Percentiles rank a stretch among this genome's conserved stretches.
phyloP scores from a whole-genome alignment of 2,888 invertebrate species.

The Eupeodes latifasciatus region DNA sequence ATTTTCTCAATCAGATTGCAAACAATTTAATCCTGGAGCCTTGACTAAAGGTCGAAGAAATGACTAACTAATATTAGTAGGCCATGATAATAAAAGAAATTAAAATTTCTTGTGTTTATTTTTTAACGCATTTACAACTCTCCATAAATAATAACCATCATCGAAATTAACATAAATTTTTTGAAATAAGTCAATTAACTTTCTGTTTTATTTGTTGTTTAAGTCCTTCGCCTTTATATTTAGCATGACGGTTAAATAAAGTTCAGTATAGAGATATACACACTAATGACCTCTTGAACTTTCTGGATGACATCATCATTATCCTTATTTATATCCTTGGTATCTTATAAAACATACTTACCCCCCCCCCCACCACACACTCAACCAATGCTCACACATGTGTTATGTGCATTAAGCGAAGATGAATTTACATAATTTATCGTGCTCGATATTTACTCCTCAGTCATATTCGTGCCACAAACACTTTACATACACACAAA shows the following conservation, averaged over 20 bases:
- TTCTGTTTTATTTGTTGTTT: background rate
- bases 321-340: conserved; percentile 21
- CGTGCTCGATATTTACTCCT: conserved; percentile 61
- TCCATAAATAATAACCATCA: too few relatives aligned
- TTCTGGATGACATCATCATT: conserved; percentile 63
- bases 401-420: conserved; percentile 65
- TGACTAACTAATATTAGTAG: too few relatives aligned
- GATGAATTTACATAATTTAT: conserved; percentile 74
- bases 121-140: too few relatives aligned
- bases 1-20: too few relatives aligned
- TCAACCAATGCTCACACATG: conserved; percentile 34
- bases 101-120: too few relatives aligned
- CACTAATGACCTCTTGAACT: conserved; percentile 66
- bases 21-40: too few relatives aligned
- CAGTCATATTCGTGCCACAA: conserved; percentile 42
- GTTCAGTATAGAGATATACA: background rate
- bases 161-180: too few relatives aligned
- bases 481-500: conserved; percentile 4
- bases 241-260: background rate
- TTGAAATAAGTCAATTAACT: background rate
- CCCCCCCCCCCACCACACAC: background rate
- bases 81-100: too few relatives aligned
- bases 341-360: background rate
- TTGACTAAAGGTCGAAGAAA: too few relatives aligned
- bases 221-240: background rate